Percentiles rank a stretch among this genome's conserved stretches.
Evolutionary conservation across 2,113 vertebrate genomes (phyloP).

Genomic region (Enhydra lutris): DNA sequence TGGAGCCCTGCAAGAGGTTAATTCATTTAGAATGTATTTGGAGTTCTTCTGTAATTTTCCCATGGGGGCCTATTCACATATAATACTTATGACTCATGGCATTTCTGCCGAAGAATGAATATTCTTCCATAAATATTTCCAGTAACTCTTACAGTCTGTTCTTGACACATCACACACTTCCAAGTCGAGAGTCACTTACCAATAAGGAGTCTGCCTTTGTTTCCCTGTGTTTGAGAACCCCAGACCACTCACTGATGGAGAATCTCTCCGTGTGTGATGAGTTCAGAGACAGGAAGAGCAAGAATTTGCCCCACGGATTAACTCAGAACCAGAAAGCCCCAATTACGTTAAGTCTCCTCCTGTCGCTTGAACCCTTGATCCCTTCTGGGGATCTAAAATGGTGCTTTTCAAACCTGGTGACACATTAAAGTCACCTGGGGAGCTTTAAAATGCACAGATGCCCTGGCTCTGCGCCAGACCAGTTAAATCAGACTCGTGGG

Average conservation of each 20-base stretch:
- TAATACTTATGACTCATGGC: background rate
- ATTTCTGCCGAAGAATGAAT: conserved; percentile 30
- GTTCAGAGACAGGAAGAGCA: background rate
- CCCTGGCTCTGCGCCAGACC: background rate
- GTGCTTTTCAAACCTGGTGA: background rate
- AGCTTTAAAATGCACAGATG: background rate
- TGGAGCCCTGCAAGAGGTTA: background rate
- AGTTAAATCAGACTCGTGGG: background rate
- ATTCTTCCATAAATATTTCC: conserved; percentile 16
- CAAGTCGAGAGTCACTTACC: background rate
- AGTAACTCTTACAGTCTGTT: background rate
- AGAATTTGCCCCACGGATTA: background rate
- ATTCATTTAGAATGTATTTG: conserved; percentile 27
- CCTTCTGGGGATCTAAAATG: background rate
- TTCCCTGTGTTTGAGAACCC: background rate
- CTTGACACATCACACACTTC: background rate
- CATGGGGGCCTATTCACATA: background rate
- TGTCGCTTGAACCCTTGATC: background rate
- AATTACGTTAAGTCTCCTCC: background rate
- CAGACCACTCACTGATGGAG: background rate
- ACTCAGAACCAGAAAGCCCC: background rate
- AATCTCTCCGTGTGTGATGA: background rate
- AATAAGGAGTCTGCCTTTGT: background rate
- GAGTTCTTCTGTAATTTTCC: conserved; percentile 31
- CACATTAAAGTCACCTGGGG: background rate